phyloP scores from a whole-genome alignment of 1,140 invertebrate species.

The Aphaenogaster floridana region DNA sequence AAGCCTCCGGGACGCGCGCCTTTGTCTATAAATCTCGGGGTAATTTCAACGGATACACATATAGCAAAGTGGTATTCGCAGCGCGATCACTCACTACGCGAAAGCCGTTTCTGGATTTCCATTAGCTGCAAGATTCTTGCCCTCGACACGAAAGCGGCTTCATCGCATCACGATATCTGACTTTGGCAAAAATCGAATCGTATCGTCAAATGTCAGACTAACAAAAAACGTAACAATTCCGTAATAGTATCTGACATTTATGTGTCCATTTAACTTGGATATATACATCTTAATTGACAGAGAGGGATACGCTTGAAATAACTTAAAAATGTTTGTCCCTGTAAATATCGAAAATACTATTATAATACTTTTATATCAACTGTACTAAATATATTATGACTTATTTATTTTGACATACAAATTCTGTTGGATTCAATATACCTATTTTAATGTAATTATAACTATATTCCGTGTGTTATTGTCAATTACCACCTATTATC shows the following conservation, averaged over 20 bases:
- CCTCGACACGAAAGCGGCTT: constrained; percentile 33
- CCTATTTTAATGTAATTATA: not conserved
- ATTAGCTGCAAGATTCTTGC: constrained; percentile 39
- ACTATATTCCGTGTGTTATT: not conserved
- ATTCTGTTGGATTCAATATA: not conserved
- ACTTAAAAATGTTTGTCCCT: not conserved
- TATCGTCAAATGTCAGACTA: not conserved
- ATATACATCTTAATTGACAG: not conserved
- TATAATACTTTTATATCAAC: not conserved
- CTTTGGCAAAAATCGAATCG: constrained; percentile 2
- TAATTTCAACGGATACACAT: constrained; percentile 57
- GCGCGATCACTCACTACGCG: constrained; percentile 41
- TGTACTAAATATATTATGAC: not conserved
- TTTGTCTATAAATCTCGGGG: constrained; percentile 50
- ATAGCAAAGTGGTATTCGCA: constrained; percentile 37
- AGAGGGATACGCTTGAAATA: not conserved
- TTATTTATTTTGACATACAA: not conserved
- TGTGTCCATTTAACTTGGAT: not conserved
- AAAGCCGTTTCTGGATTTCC: constrained; percentile 53
- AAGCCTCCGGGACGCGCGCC: constrained; percentile 22
- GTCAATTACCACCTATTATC: not conserved
- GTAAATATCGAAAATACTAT: not conserved
- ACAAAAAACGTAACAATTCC: not conserved
- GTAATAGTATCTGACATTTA: not conserved
- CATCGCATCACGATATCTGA: constrained; percentile 28